Conservation (phyloP, 2,888 invertebrate species). For the Cantharis flavilabris region DNA sequence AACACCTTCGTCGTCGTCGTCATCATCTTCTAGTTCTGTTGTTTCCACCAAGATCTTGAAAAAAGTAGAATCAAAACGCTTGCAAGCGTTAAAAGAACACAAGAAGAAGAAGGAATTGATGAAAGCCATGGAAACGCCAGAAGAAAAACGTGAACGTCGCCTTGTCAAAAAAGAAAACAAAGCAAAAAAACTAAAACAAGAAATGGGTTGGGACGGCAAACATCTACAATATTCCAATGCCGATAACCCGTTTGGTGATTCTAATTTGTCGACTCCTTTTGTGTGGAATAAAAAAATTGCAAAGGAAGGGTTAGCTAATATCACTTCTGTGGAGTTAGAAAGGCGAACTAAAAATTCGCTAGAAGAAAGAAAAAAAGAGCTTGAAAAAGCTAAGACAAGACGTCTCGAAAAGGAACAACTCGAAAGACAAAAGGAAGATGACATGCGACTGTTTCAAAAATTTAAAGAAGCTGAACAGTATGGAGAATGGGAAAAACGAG, state of each 20-base stretch:
- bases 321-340: slow-evolving; percentile 80
- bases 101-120: slow-evolving; percentile 72
- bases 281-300: slow-evolving; percentile 97
- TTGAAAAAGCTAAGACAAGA: slow-evolving; percentile 93
- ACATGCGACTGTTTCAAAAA: slow-evolving; percentile 82
- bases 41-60: neutral
- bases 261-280: slow-evolving; percentile 91
- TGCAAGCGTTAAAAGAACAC: slow-evolving; percentile 67
- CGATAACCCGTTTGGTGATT: slow-evolving; percentile 98
- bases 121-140: slow-evolving; percentile 93
- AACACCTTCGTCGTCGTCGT: neutral
- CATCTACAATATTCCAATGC: slow-evolving; percentile 96
- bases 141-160: slow-evolving; percentile 85
- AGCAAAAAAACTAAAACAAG: slow-evolving; percentile 81
- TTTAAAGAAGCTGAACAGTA: slow-evolving; percentile 89
- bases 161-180: slow-evolving; percentile 90
- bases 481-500: slow-evolving; percentile 93
- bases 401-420: slow-evolving; percentile 87
- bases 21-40: neutral
- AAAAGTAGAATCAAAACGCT: neutral
- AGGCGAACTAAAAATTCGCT: slow-evolving; percentile 80
- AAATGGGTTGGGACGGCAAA: slow-evolving; percentile 98
- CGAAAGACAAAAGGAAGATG: slow-evolving; percentile 79
- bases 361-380: slow-evolving; percentile 86
- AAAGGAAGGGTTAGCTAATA: slow-evolving; percentile 84